Base-by-base conservation (phyloP, 2,797 vertebrate species). In the Poeciliopsis infans region DNA sequence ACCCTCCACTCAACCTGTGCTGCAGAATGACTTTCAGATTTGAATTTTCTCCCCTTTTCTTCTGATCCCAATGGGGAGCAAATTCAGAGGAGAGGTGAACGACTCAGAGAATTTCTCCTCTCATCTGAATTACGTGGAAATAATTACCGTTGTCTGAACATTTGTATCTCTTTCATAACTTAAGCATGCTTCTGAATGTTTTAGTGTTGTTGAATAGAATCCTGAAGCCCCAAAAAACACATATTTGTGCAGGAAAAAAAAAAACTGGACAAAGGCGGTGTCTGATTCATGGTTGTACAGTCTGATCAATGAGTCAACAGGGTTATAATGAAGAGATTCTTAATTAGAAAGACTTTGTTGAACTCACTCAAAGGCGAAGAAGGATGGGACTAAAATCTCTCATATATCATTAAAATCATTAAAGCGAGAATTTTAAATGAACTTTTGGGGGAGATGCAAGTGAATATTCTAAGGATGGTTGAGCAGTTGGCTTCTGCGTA, bases 1-100 rank as follows among this genome's bases (percentile, higher is more conserved):
- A 76, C 59, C 33, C 59, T 76, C 11, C 18, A 41, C 68, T 85
- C 70, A 28, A 59, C 47, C 66, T 18, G 70, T 11, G 61, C 18
- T 2, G 0, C 53, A 0, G 41, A 85, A 73, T 53, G 73, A 61
- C 10, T 55, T 80, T 76, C 76, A 76, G 23, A 23, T 16, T 13
- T 10, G 28, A 31, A 74, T 80, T 74, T 74, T 73, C 39, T 36
- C 76, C 25, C 25, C 39, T 83, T 79, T 69, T n/a, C 33, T 68
- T 71, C 16, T 4, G 64, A 64, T 31, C 75, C 49, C 0, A 28
- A 66, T 47, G 16, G 25, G 28, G 76, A 55, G 79, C 77, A n/a
- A 25, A 66, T 20, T 78, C 25, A 45, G 55, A 2, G 49, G 43
- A 1, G 5, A 51, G 46, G 33, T n/a, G 0, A 8, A 55, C 41